A percentile compares a stretch with the other conserved stretches of the same genome.
Evolutionary conservation across 2,797 vertebrate species (phyloP).

Genomic region (Manis crassicaudata): DNA sequence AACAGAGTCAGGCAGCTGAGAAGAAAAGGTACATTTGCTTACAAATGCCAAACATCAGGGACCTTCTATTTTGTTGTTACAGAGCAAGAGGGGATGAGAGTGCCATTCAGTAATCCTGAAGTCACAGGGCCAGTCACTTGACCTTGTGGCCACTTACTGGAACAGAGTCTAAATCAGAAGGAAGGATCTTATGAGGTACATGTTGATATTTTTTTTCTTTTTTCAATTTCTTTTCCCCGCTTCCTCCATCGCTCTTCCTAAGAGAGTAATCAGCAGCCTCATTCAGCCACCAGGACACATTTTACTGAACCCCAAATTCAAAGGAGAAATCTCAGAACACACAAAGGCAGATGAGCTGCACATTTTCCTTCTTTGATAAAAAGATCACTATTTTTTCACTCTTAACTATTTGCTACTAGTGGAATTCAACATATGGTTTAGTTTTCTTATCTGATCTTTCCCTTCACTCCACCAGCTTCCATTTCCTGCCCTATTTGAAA

Average conservation of each 20-base stretch:
- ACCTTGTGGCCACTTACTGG: slow-evolving; percentile 61
- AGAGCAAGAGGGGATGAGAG: neutral
- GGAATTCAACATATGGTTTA: slow-evolving; percentile 82
- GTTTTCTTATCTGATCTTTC: slow-evolving; percentile 83
- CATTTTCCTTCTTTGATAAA: slow-evolving; percentile 82
- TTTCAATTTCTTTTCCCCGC: neutral
- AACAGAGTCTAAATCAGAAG: accelerated
- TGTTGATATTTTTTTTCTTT: neutral
- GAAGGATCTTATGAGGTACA: neutral
- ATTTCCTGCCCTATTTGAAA: slow-evolving; percentile 80
- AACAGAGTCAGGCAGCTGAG: neutral
- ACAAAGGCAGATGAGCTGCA: slow-evolving; percentile 71
- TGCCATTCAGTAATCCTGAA: slow-evolving; percentile 54
- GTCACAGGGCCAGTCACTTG: slow-evolving; percentile 45
- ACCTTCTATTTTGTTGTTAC: neutral
- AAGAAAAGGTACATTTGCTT: neutral
- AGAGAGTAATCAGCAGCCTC: slow-evolving; percentile 62
- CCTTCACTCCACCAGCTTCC: slow-evolving; percentile 76
- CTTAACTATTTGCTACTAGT: slow-evolving; percentile 80
- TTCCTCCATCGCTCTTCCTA: neutral
- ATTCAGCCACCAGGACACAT: slow-evolving; percentile 67
- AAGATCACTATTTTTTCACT: slow-evolving; percentile 81
- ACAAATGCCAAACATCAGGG: neutral
- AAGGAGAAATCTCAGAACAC: slow-evolving; percentile 74
- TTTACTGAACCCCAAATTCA: slow-evolving; percentile 79